Evolutionary conservation across 2,888 invertebrate genomes (phyloP), one percentile per base, ranked within the genome.

Genomic region (Dicyrtomina minuta): DNA sequence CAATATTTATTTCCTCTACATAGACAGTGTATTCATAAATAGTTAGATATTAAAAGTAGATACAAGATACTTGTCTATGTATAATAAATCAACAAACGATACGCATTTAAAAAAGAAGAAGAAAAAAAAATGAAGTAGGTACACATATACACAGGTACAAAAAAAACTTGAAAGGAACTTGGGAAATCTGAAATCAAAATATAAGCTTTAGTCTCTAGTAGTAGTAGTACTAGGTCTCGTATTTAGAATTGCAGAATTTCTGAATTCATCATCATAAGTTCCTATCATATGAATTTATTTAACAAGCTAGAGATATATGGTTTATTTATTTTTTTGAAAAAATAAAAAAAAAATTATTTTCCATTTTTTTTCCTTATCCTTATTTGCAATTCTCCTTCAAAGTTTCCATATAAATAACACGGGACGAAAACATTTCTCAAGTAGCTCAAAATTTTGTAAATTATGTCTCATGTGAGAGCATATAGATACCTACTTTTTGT

Each of bases 371-470:
- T 26, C n/a, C 15, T 58, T 20, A 15, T n/a, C 41, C 26, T 43
- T 60, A 60, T 60, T 60, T 60, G 43, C 59, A 43, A 60, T 60
- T 60, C 59, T 17, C 13, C 26, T 46, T 46, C 46, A 62, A 46
- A 49, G 49, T 62, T 62, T 62, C 27, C 62, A 62, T 49, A 62
- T 62, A 62, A 62, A 62, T 62, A 62, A 62, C 8, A 26, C 27
- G 8, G 27, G 15, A 62, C 12, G 49, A 46, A 62, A 62, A 61
- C 24, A 62, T 62, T 62, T 49, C 33, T 33, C 49, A 62, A 49
- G 26, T n/a, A 27, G 27, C 49, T 33, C 33, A 33, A 33, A 22
- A 44, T 44, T 62, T 62, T 44, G 49, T 62, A 62, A 62, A 62
- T 62, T 62, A 60, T 60, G 44, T 43, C 44, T 60, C 60, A 44